Evolutionary conservation across 2,888 invertebrate species (phyloP).

Genomic region (Heterodera filipjevi): DNA sequence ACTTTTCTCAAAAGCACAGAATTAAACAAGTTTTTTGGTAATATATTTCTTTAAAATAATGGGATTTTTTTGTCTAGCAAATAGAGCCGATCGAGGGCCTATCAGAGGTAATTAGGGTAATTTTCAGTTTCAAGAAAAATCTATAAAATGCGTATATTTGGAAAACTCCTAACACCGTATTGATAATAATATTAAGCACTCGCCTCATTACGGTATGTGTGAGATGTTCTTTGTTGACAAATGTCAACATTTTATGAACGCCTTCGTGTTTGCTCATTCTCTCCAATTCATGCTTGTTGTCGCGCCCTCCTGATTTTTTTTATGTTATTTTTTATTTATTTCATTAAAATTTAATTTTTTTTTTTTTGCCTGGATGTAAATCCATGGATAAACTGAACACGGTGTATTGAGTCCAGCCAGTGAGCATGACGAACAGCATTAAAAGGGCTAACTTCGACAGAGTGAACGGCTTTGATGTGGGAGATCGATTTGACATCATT

Average conservation of each 20-base stretch:
- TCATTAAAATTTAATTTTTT: not conserved
- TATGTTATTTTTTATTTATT: not conserved
- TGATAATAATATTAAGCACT: too few relatives aligned
- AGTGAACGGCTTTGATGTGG: conserved; percentile 1
- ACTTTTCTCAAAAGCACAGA: too few relatives aligned
- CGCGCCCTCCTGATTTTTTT: not conserved
- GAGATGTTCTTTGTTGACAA: not conserved
- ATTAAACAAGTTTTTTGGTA: too few relatives aligned
- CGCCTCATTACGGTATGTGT: not conserved
- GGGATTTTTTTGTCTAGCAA: too few relatives aligned
- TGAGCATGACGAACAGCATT: not conserved
- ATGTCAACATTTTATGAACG: not conserved
- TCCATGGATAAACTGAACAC: conserved; percentile 14
- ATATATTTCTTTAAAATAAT: too few relatives aligned
- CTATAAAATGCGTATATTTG: too few relatives aligned
- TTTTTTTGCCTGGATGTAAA: conserved; percentile 1
- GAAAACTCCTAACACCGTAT: too few relatives aligned
- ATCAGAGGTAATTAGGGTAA: too few relatives aligned
- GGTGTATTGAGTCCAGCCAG: conserved; percentile 13
- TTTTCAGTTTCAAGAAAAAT: too few relatives aligned
- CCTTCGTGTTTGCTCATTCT: not conserved
- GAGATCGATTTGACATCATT: not conserved
- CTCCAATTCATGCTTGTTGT: not conserved
- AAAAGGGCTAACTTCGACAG: not conserved
- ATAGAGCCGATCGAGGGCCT: too few relatives aligned